Evolutionary conservation across 2,113 vertebrate species (phyloP).

Genomic region (Rhagologus leucostigma): DNA sequence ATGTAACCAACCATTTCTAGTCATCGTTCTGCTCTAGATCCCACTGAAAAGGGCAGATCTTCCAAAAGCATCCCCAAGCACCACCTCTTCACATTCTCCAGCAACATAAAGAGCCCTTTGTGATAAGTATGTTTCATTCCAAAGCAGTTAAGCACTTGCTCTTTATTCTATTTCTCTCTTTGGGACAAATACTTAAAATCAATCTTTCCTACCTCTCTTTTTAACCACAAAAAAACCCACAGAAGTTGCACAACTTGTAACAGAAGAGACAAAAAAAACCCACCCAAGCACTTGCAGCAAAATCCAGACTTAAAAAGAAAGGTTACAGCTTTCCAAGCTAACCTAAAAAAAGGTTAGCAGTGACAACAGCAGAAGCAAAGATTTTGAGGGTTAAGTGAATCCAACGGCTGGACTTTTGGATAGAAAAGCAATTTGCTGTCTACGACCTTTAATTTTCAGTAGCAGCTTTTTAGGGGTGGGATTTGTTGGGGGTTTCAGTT

Average conservation of each 20-base stretch:
- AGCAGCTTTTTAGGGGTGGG: background rate
- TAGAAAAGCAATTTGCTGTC: background rate
- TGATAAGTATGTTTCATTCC: background rate
- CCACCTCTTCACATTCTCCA: background rate
- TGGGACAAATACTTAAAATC: background rate
- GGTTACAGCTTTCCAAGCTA: background rate
- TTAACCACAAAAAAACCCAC: background rate
- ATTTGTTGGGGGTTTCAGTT: too few species aligned
- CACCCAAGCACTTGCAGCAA: background rate
- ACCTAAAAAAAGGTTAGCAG: background rate
- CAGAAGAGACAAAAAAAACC: background rate
- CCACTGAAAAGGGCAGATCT: background rate
- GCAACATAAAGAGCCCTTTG: background rate
- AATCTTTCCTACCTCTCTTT: background rate
- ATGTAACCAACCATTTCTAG: background rate
- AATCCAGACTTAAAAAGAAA: background rate
- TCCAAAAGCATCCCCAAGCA: background rate
- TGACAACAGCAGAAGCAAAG: background rate
- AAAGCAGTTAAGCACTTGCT: background rate
- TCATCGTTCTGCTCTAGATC: background rate
- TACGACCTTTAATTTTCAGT: background rate
- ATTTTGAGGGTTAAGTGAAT: background rate
- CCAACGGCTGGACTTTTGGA: background rate
- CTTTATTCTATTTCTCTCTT: slow-evolving; percentile 17
- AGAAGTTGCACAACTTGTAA: background rate